Conservation (phyloP, 2,113 vertebrate genomes). For the Mesocricetus auratus region DNA sequence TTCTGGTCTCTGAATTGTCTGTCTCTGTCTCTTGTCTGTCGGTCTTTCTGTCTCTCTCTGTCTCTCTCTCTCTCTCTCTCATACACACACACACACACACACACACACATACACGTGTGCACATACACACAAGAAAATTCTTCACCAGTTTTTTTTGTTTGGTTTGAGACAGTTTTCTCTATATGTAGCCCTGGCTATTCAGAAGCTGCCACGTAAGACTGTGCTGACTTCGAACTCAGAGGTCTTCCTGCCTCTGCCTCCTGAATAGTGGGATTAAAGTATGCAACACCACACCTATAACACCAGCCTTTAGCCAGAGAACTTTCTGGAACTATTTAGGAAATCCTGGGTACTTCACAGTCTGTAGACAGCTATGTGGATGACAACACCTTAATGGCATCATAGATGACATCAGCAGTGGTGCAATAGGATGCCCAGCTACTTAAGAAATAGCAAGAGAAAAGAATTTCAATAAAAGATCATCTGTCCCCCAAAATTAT, state of each 20-base stretch:
- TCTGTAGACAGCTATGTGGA: neutral
- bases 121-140: too few relatives aligned
- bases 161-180: neutral
- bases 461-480: neutral
- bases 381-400: neutral
- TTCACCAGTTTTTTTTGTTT: neutral
- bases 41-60: neutral
- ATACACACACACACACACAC: too few relatives aligned
- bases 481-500: neutral
- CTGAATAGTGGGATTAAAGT: neutral
- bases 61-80: too few relatives aligned
- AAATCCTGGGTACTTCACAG: neutral
- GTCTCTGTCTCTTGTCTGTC: neutral
- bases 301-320: neutral
- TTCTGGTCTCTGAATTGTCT: neutral
- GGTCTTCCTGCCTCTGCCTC: neutral
- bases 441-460: neutral
- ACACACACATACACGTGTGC: too few relatives aligned
- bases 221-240: neutral
- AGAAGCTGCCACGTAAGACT: neutral
- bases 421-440: neutral
- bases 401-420: neutral
- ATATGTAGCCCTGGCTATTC: neutral
- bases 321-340: neutral
- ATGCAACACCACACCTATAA: neutral